phyloP scores from a whole-genome alignment of 2,888 invertebrate genomes.

The Athrips mouffetella region DNA sequence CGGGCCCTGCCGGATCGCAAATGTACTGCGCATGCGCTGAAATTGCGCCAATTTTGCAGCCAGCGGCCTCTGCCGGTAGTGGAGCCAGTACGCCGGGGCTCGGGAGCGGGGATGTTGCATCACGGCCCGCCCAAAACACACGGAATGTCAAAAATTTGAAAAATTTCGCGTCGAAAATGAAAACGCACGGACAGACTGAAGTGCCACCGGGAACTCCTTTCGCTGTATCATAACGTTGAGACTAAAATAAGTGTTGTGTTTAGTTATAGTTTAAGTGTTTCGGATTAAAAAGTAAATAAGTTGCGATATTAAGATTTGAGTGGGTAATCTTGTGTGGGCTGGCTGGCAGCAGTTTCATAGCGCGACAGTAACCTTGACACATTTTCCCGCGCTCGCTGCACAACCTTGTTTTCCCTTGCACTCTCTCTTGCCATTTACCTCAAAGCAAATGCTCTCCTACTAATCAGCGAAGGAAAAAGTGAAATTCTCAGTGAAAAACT shows the following conservation, averaged over 20 bases:
- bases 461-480: conserved; percentile 44
- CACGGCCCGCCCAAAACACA: conserved; percentile 48
- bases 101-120: conserved; percentile 63
- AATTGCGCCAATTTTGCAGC: conserved; percentile 74
- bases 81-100: conserved; percentile 52
- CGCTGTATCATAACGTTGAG: conserved; percentile 28
- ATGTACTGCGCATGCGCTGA: conserved; percentile 66
- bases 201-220: conserved; percentile 32
- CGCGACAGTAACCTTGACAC: conserved; percentile 72
- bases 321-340: conserved; percentile 29
- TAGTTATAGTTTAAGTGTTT: conserved; percentile 41
- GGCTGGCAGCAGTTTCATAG: conserved; percentile 48
- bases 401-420: conserved; percentile 70
- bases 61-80: conserved; percentile 70
- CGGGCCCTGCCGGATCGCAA: conserved; percentile 63
- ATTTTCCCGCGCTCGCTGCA: conserved; percentile 65
- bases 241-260: conserved; percentile 43
- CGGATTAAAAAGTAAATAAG: conserved; percentile 28
- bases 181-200: conserved; percentile 37
- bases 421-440: conserved; percentile 67
- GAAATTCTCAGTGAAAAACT: conserved; percentile 21
- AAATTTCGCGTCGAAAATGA: conserved; percentile 57
- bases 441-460: conserved; percentile 48
- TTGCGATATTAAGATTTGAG: conserved; percentile 21
- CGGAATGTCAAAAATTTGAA: conserved; percentile 63